These are phyloP conservation scores for Pseudoatta argentina DNA, from an alignment of 1,140 invertebrate species.

Conservation along the genomic window DNA sequence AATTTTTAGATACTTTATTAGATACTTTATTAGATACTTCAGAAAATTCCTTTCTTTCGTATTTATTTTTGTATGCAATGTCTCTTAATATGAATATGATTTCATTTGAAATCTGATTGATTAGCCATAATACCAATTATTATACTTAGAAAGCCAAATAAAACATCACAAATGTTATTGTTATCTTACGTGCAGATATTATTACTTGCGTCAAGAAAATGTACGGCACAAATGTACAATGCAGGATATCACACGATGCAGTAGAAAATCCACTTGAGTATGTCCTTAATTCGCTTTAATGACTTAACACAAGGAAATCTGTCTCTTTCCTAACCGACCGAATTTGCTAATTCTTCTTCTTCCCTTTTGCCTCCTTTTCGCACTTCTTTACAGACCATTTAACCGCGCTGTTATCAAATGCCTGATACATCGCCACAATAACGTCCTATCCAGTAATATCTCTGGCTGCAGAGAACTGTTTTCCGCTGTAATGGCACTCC, in stretches of 20 bases:
- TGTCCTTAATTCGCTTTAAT: slow-evolving; percentile 62
- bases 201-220: slow-evolving; percentile 30
- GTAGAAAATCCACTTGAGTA: background rate
- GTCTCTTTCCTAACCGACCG: slow-evolving; percentile 16
- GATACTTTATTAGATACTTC: no score
- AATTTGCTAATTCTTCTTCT: slow-evolving; percentile 7
- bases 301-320: slow-evolving; percentile 24
- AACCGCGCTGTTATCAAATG: slow-evolving; percentile 38
- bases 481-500: slow-evolving; percentile 50
- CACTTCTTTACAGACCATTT: slow-evolving; percentile 60
- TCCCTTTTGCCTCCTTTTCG: background rate
- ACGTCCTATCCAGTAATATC: slow-evolving; percentile 34
- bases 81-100: background rate
- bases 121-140: background rate
- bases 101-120: background rate
- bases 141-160: slow-evolving; percentile 19
- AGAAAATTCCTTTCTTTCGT: background rate
- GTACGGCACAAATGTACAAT: slow-evolving; percentile 13
- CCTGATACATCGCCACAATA: slow-evolving; percentile 38
- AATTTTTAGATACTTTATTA: no score
- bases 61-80: background rate
- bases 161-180: slow-evolving; percentile 52
- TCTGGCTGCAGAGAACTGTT: slow-evolving; percentile 40
- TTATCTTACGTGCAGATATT: slow-evolving; percentile 39
- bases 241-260: background rate